Base-by-base conservation (phyloP, 2,888 invertebrate species). In the Zhuqinia jingwanae region DNA sequence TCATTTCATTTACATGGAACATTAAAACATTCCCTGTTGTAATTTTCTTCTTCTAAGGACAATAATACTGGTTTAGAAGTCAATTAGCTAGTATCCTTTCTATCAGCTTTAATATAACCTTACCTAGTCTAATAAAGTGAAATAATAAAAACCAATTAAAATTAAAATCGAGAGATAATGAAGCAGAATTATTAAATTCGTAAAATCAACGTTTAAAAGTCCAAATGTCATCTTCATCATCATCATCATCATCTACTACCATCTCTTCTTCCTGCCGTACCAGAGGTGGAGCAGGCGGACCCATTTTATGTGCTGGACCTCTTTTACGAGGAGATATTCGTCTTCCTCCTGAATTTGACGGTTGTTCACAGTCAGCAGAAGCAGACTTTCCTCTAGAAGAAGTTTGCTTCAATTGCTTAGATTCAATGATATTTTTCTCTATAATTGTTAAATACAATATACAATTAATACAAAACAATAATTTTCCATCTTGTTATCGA, bases 181-280 rank as follows among this genome's bases (percentile, higher is more conserved):
- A 50, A 2, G 15, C 13, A 20, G 10, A 20, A 20, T 25, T 20
- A 8, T n/a, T 58, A 2, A 17, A n/a, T n/a, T n/a, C 58, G 20
- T 8, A 50, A n/a, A 60, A 60, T 68, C 22, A 56, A n/a, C 65
- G 50, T 15, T 77, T 53, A 50, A 87, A 87, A 45, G 47, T 25
- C 87, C 87, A 87, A 58, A 81, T 47, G 58, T 86, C 86, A 11
- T 77, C 86, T 27, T 78, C 87, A 10, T 75, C 68, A 8, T 75
- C 76, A 2, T 56, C 82, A 8, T 87, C 82, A 8, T 70, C 68
- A 17, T 27, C 50, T n/a, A 25, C 53, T 42, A 56, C 60, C 82
- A 8, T 70, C 58, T 17, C 17, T 36, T n/a, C 22, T 42, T 36
- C 50, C 47, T 13, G 22, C 0, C n/a, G 25, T 25, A 47, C 11